These are phyloP conservation scores for Apoderus coryli DNA, from an alignment of 2,888 invertebrate genomes.

Conservation along the genomic window DNA sequence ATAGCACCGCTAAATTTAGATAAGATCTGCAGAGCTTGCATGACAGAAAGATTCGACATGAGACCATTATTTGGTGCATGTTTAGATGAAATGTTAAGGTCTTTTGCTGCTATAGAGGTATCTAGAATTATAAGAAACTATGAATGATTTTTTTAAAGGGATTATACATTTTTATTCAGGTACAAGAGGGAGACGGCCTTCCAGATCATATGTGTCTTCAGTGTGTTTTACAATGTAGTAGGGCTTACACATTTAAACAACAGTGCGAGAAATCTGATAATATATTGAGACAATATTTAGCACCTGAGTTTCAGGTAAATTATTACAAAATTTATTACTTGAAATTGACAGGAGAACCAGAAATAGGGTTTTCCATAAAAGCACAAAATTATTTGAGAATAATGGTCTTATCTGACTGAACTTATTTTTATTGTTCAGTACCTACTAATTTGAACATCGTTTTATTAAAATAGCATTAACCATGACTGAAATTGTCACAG, in stretches of 20 bases:
- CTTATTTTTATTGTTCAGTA: no score
- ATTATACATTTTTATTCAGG: slow-evolving; percentile 21
- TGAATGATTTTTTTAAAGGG: slow-evolving; percentile 1
- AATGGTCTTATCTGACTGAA: no score
- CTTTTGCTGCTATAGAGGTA: slow-evolving; percentile 33
- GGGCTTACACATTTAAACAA: slow-evolving; percentile 37
- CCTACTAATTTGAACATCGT: no score
- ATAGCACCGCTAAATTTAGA: slow-evolving; percentile 32
- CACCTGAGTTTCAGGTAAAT: slow-evolving; percentile 32
- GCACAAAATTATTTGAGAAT: no score
- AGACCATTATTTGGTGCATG: slow-evolving; percentile 35
- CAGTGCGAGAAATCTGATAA: slow-evolving; percentile 35
- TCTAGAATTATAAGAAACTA: slow-evolving; percentile 10
- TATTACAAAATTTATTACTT: no score
- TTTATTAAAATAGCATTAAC: no score
- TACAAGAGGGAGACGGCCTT: slow-evolving; percentile 34
- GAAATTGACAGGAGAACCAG: no score
- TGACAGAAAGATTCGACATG: slow-evolving; percentile 35
- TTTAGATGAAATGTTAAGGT: slow-evolving; percentile 35
- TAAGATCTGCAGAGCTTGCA: slow-evolving; percentile 35
- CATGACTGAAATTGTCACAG: no score
- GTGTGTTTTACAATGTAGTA: slow-evolving; percentile 36
- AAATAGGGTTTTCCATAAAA: no score
- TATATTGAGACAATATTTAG: slow-evolving; percentile 30
- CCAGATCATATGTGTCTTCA: slow-evolving; percentile 37